These are phyloP conservation scores for Phymastichus coffea DNA, from an alignment of 1,140 invertebrate species.

Conservation along the genomic window DNA sequence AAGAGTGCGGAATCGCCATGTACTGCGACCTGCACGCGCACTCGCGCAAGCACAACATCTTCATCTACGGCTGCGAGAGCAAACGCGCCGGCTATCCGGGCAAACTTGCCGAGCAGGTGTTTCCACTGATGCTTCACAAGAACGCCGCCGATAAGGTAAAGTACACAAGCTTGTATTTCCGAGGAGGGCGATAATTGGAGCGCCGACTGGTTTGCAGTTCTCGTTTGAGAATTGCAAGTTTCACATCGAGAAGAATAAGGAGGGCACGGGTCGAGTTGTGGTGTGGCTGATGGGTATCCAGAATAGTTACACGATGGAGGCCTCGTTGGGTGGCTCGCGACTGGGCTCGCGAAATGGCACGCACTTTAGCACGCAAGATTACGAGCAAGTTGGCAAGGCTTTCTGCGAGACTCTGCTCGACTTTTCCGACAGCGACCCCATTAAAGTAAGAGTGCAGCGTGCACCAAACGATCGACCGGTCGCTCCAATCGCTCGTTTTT, in stretches of 20 bases:
- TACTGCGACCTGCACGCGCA: constrained; percentile 96
- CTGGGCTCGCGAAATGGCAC: constrained; percentile 76
- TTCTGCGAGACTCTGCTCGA: constrained; percentile 92
- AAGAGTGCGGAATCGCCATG: constrained; percentile 89
- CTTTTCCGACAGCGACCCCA: constrained; percentile 84
- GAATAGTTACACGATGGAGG: constrained; percentile 93
- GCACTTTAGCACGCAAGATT: constrained; percentile 84
- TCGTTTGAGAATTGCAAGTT: constrained; percentile 93
- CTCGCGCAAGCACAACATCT: constrained; percentile 91
- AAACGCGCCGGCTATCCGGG: constrained; percentile 70
- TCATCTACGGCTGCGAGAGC: constrained; percentile 95
- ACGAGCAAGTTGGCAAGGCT: constrained; percentile 78
- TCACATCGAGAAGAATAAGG: constrained; percentile 86
- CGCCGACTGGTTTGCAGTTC: constrained; percentile 69
- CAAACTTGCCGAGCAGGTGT: constrained; percentile 83
- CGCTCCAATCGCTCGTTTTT: constrained; percentile 16
- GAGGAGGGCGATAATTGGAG: background rate
- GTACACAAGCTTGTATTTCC: background rate
- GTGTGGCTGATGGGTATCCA: constrained; percentile 92
- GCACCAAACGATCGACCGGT: background rate
- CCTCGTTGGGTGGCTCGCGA: constrained; percentile 87
- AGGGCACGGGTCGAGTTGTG: constrained; percentile 89
- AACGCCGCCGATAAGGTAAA: constrained; percentile 87
- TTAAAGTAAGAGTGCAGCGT: constrained; percentile 62
- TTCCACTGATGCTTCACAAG: constrained; percentile 89